Percentiles rank a stretch among this genome's conserved stretches.
These are phyloP conservation scores for Chymomyza caudatula DNA, from an alignment of 2,888 invertebrate species.

Conservation along the genomic window DNA sequence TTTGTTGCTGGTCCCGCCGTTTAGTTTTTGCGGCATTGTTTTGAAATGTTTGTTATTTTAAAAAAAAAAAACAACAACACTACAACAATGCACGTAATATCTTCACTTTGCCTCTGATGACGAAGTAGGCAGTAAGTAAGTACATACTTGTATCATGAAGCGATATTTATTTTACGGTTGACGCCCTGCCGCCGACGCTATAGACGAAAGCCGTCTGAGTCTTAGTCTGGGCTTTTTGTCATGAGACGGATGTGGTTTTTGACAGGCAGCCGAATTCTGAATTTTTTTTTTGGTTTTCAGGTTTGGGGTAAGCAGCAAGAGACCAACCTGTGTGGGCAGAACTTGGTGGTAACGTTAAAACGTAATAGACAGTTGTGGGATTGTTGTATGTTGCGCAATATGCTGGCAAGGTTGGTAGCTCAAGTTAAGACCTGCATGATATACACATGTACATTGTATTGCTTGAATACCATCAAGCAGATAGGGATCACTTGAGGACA, in stretches of 20 bases:
- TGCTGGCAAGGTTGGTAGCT: background rate
- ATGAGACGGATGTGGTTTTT: conserved; percentile 58
- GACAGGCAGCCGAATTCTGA: conserved; percentile 54
- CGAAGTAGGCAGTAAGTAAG: conserved; percentile 25
- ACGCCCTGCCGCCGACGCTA: conserved; percentile 39
- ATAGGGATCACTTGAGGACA: background rate
- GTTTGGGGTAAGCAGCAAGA: conserved; percentile 46
- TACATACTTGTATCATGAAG: conserved; percentile 24
- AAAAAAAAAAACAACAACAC: background rate
- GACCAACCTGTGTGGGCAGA: conserved; percentile 38
- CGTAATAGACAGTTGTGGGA: conserved; percentile 23
- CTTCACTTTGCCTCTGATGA: conserved; percentile 53
- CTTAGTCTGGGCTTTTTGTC: conserved; percentile 29
- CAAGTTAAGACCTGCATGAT: background rate
- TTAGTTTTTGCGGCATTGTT: conserved; percentile 21
- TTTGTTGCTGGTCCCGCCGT: conserved; percentile 7
- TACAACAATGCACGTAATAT: conserved; percentile 31
- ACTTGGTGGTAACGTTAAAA: conserved; percentile 29
- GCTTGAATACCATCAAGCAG: background rate
- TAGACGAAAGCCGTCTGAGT: conserved; percentile 14
- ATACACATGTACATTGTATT: background rate
- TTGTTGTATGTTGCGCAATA: conserved; percentile 15
- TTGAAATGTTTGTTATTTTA: conserved; percentile 11
- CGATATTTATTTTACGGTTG: conserved; percentile 31
- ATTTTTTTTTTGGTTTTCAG: conserved; percentile 2